Percentiles rank a stretch among this genome's conserved stretches.
These are phyloP conservation scores for Steinernema scapterisci DNA, from an alignment of 2,888 invertebrate species.

Conservation along the genomic window DNA sequence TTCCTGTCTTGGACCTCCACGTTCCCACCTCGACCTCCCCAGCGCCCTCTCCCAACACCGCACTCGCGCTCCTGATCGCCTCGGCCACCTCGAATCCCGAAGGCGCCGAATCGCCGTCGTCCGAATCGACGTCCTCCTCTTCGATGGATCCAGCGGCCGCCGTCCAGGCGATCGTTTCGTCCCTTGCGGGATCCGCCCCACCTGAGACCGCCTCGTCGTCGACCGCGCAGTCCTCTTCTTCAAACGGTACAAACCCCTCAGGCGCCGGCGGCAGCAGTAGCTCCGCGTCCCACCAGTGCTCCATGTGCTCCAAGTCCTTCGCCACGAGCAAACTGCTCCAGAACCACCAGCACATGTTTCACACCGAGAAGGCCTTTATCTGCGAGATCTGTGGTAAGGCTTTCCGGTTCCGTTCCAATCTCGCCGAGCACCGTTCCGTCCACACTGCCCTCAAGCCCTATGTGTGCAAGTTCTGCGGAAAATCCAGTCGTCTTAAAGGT, in stretches of 20 bases:
- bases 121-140: neutral
- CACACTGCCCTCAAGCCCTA: constrained; percentile 67
- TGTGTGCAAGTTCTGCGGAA: constrained; percentile 68
- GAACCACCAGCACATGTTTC: constrained; percentile 63
- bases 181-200: constrained; percentile 20
- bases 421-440: constrained; percentile 68
- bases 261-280: neutral
- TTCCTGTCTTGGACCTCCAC: neutral
- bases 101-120: neutral
- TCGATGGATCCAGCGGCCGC: constrained; percentile 16
- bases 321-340: constrained; percentile 54
- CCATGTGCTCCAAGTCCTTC: constrained; percentile 58
- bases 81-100: constrained; percentile 12
- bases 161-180: constrained; percentile 28
- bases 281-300: constrained; percentile 35
- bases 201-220: constrained; percentile 1
- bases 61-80: constrained; percentile 26
- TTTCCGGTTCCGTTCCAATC: constrained; percentile 67
- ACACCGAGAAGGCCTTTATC: constrained; percentile 66
- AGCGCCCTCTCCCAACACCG: constrained; percentile 19
- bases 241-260: constrained; percentile 26
- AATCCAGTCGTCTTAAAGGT: constrained; percentile 66
- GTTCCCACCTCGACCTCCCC: neutral
- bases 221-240: constrained; percentile 11
- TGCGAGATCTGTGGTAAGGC: constrained; percentile 68